A percentile compares a stretch with the other conserved stretches of the same genome.
Evolutionary conservation across 2,888 invertebrate genomes (phyloP).

Genomic region (Trissonchulus latispiculum): DNA sequence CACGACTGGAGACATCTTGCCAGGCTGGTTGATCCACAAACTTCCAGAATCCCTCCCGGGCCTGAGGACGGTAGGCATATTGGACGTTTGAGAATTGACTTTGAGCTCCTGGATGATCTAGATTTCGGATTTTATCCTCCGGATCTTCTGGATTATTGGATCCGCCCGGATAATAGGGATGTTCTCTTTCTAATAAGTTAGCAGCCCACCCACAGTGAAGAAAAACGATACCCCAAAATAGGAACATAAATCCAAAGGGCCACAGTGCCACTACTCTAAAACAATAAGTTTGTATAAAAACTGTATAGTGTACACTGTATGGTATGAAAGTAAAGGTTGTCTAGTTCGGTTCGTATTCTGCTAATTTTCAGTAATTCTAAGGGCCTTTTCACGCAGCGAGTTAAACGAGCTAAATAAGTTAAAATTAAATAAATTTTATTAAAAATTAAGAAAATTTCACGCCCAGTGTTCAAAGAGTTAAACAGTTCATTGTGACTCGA

Average conservation of each 20-base stretch:
- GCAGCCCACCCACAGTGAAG: conserved; percentile 18
- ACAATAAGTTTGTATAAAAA: no score
- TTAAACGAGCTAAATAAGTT: no score
- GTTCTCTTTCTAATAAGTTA: neutral
- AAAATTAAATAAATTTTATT: no score
- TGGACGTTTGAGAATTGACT: neutral
- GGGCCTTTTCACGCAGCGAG: no score
- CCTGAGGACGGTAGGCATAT: neutral
- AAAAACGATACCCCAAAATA: neutral
- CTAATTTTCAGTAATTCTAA: no score
- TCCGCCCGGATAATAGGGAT: neutral
- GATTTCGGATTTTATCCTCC: neutral
- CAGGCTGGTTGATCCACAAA: conserved; percentile 13
- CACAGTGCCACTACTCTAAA: conserved; percentile 11
- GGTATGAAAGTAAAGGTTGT: no score
- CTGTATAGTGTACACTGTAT: no score
- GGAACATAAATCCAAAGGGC: neutral
- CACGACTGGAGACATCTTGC: conserved; percentile 4
- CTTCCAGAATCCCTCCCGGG: conserved; percentile 9
- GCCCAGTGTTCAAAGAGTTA: no score
- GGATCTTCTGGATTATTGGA: neutral
- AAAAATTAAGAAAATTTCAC: no score
- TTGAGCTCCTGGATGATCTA: conserved; percentile 2
- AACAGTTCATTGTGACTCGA: no score
- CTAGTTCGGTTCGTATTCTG: no score